A percentile compares a stretch with the other conserved stretches of the same genome.
phyloP scores from a whole-genome alignment of 2,888 invertebrate genomes.

The Epistrophella euchroma region DNA sequence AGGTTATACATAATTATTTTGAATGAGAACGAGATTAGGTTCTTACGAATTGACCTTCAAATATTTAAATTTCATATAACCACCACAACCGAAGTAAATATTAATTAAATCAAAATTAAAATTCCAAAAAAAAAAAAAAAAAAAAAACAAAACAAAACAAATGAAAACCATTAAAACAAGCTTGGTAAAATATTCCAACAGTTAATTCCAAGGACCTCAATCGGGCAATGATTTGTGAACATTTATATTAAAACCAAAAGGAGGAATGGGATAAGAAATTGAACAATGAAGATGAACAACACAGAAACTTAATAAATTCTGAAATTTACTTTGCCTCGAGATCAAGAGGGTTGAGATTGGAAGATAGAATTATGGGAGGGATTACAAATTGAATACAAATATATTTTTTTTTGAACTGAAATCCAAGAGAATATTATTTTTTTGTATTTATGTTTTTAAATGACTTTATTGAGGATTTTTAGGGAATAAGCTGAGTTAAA shows the following conservation, averaged over 20 bases:
- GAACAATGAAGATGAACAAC: neutral
- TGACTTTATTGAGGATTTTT: no score
- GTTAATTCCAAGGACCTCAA: neutral
- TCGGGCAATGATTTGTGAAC: neutral
- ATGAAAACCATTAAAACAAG: neutral
- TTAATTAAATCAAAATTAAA: constrained; percentile 36
- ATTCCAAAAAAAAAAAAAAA: neutral
- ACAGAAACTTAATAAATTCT: neutral
- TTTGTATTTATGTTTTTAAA: no score
- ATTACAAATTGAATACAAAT: constrained; percentile 8
- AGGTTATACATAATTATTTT: constrained; percentile 1
- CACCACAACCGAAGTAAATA: constrained; percentile 23
- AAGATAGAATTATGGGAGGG: neutral
- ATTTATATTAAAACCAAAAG: neutral
- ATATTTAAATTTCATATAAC: constrained; percentile 18
- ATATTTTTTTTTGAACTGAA: neutral
- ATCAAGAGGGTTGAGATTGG: neutral
- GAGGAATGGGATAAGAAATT: neutral
- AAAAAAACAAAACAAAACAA: neutral
- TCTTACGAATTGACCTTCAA: constrained; percentile 16
- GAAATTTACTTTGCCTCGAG: neutral
- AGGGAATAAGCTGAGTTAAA: no score
- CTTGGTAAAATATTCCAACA: neutral
- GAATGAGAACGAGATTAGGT: neutral
- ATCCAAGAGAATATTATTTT: constrained; percentile 4